Base-by-base conservation (phyloP, 1,140 invertebrate species). In the Lepidostoma basale region DNA sequence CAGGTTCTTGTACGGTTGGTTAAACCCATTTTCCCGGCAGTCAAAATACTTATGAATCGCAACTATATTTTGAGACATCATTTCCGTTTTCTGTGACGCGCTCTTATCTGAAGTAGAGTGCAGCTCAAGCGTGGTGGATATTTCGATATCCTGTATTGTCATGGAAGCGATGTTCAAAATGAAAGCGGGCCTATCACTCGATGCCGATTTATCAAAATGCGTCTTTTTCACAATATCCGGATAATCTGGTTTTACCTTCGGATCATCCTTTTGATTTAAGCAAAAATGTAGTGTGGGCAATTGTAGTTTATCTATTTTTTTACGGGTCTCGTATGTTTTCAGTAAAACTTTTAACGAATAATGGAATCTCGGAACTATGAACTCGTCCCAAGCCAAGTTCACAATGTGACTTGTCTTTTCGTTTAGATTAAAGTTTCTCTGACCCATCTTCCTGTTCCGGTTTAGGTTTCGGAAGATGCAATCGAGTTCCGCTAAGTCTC, bases 351-450 rank as follows among this genome's bases (percentile, higher is more conserved):
- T 81, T 3, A 83, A 63, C 33, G 78, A 81, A 62, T 79, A 81
- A 74, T 87, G 83, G 44, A 85, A 82, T 59, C 83, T 83, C 1
- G 88, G 84, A 8, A 88, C 83, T 33, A 90, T 76, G 67, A 86
- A 90, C 69, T 91, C 88, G 73, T 89, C 84, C 85, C 88, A 87
- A 0, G 85, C 82, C 9, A 90, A 74, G 1, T 84, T 79, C 40
- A 82, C 74, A 6, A 83, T 79, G 77, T 87, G 86, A 69, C 81
- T 84, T 5, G 83, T 83, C 75, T 80, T 78, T 18, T 82, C 79
- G 25, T 77, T 80, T 22, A 84, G 84, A 42, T 86, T 77, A 63
- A 73, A 44, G 42, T 73, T 58, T 28, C 81, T 81, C 49, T 77
- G 74, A 4, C 74, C 33, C 14, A 82, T 79, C 59, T 81, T 79